Base-by-base conservation (phyloP, 2,113 vertebrate species). In the Neotoma lepida region DNA sequence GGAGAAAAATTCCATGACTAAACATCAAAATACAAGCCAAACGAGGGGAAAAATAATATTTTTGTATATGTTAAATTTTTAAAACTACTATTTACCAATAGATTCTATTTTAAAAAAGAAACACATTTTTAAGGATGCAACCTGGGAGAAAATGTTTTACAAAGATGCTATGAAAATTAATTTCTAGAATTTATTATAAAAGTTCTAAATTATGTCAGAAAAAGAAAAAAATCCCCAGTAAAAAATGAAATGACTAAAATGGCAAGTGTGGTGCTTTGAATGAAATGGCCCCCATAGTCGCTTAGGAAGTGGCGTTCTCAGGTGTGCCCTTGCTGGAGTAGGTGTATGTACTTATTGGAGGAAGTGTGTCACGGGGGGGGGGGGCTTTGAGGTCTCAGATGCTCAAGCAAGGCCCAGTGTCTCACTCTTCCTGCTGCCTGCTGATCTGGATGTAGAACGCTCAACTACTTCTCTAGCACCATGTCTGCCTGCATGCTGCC, bases 101-200 rank as follows among this genome's bases (percentile, higher is more conserved):
- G 33, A 91, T 3, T 51, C 0, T 5, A 71, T 76, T 91, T 87
- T 26, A 58, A 64, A 17, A 22, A 0, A 51, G 51, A 51, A 51
- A 51, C 51, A 4, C 20, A 33, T 68, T 80, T 51, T 77, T 51
- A 30, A 56, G 13, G 3, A 12, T 81, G 84, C 26, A 88, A 44
- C 64, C 30, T 89, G 9, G 33, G 2, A 20, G 80, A 88, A 68
- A 4, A 76, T 88, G 9, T 26, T 61, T 82, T 86, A 30, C 13
- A 76, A 33, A 26, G 70, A 56, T 7, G 26, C 84, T 20, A 2
- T 74, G 92, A 92, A 88, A 94, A 85, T 91, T 88, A 51, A 92
- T 87, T 94, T 89, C 90, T 93, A 88, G 12, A 78, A 41, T 89
- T 61, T 84, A 84, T 82, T 61, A 41, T 4, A 84, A 28, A 61